Base-by-base conservation (phyloP, 2,888 invertebrate genomes). In the Yponomeuta evonymella region DNA sequence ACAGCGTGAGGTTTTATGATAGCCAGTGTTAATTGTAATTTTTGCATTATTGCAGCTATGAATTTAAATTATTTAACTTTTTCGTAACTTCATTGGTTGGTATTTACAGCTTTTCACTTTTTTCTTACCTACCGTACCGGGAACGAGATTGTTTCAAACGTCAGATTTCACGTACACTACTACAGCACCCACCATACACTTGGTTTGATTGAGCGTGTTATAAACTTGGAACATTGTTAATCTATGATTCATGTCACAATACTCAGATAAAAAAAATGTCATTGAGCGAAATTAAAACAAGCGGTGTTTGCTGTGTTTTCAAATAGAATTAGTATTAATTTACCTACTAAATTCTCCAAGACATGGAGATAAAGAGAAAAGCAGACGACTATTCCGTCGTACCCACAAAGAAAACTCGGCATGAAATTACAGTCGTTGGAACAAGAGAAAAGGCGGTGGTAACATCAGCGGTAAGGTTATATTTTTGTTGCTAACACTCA, bases 1-100 rank as follows among this genome's bases (percentile, higher is more conserved):
- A 96, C 93, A 62, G 96, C 93, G 81, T 98, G 97, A 6, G 98
- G 98, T 83, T 98, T 98, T 72, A 98, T 93, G 75, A 98, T 94
- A 4, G 97, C 97, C 75, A 98, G 89, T 33, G 98, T 97, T 78
- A 98, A 87, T 88, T 97, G 93, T 78, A 95, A 81, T 79, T 85
- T 90, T 72, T 83, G 82, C 91, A 90, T 91, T 74, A 66, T 68
- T 68, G 23, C 11, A 15, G 15, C 15, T 58, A 15, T 0, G 23
- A 15, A 3, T 15, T 58, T 58, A 3, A 15, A 4, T 12, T 58
- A 15, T 65, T 64, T 51, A 43, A 70, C 48, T 69, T 65, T 29
- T 65, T 65, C 65, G 65, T 65, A 33, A 30, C 65, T 33, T 29
- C 33, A 33, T 65, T 12, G n/a, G 11, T 9, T 23, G 33, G 10